phyloP scores from a whole-genome alignment of 1,140 invertebrate species.

The Hydropsyche tenuis region DNA sequence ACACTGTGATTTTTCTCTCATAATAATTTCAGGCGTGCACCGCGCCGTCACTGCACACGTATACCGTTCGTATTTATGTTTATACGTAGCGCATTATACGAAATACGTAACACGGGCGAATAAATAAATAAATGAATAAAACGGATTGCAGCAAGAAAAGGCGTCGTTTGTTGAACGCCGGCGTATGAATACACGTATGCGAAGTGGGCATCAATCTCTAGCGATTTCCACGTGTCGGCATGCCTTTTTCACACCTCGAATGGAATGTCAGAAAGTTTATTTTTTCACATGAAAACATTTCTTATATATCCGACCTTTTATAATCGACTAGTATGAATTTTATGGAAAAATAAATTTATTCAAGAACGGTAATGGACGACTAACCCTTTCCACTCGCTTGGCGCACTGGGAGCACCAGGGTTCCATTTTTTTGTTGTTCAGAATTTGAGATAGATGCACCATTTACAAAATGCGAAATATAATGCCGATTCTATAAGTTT shows the following conservation, averaged over 20 bases:
- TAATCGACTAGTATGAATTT: too few relatives aligned
- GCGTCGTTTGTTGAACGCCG: conserved; percentile 13
- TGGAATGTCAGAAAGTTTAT: neutral
- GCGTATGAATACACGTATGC: conserved; percentile 3
- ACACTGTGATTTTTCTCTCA: conserved; percentile 50
- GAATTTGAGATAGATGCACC: too few relatives aligned
- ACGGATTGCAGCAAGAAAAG: conserved; percentile 38
- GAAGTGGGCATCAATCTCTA: neutral
- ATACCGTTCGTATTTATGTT: conserved; percentile 1
- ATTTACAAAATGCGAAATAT: too few relatives aligned
- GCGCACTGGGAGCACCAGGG: too few relatives aligned
- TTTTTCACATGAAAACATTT: too few relatives aligned
- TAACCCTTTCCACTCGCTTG: too few relatives aligned
- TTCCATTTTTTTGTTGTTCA: too few relatives aligned
- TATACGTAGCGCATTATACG: conserved; percentile 1
- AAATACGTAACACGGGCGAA: neutral
- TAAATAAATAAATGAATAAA: conserved; percentile 46
- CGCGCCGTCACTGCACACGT: conserved; percentile 21
- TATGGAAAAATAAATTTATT: too few relatives aligned
- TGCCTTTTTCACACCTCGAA: neutral
- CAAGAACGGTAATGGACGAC: too few relatives aligned
- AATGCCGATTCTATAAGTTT: too few relatives aligned
- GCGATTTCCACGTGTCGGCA: neutral
- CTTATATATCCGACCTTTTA: too few relatives aligned
- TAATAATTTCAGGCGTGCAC: conserved; percentile 45